A percentile compares a stretch with the other conserved stretches of the same genome.
These are phyloP conservation scores for Agrotis segetum DNA, from an alignment of 2,888 invertebrate species.

Conservation along the genomic window DNA sequence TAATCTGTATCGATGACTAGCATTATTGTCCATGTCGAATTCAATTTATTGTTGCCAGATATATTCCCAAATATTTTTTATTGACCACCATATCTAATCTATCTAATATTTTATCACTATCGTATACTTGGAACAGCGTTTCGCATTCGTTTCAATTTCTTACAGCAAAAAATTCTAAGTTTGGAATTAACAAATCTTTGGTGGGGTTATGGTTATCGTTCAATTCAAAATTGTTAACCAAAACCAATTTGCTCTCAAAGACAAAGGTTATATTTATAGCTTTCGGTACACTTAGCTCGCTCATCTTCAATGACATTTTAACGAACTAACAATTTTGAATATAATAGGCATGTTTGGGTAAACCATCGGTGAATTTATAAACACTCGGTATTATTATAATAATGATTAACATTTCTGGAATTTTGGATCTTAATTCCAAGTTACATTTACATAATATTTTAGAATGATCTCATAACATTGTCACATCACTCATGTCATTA, in stretches of 20 bases:
- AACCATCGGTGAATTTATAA: slow-evolving; percentile 48
- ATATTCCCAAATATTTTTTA: slow-evolving; percentile 31
- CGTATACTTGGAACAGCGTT: background rate
- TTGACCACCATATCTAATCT: slow-evolving; percentile 29
- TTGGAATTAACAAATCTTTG: background rate
- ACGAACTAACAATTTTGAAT: slow-evolving; percentile 3
- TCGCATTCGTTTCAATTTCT: slow-evolving; percentile 11
- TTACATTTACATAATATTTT: slow-evolving; percentile 36
- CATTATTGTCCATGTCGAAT: slow-evolving; percentile 36
- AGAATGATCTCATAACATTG: slow-evolving; percentile 9
- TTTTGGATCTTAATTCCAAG: slow-evolving; percentile 29
- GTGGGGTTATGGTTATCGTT: slow-evolving; percentile 6
- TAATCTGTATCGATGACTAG: slow-evolving; percentile 49
- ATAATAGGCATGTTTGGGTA: slow-evolving; percentile 20
- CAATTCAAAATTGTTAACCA: slow-evolving; percentile 14
- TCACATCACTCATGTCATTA: slow-evolving; percentile 15
- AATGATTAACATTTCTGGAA: slow-evolving; percentile 34
- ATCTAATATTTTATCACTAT: slow-evolving; percentile 23
- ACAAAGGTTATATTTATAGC: background rate
- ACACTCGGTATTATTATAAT: slow-evolving; percentile 50
- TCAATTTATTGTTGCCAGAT: slow-evolving; percentile 37
- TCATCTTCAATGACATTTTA: slow-evolving; percentile 6
- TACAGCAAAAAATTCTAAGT: background rate
- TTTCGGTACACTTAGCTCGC: too few species aligned
- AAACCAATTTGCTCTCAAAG: slow-evolving; percentile 16